Evolutionary conservation across 1,140 invertebrate genomes (phyloP), one percentile per base, ranked within the genome.

Genomic region (Drosophila mojavensis): DNA sequence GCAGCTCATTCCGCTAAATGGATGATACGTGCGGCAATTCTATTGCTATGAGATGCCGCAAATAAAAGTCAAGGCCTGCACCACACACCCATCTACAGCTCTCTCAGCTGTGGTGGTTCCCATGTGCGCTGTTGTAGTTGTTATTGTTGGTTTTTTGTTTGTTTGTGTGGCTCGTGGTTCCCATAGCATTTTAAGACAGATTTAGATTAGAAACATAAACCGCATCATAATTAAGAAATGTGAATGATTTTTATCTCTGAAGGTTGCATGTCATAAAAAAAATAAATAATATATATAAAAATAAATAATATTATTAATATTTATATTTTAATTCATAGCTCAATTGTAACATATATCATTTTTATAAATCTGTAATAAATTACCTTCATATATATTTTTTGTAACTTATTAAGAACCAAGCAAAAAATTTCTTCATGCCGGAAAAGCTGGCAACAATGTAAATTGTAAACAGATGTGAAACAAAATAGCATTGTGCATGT

Each of bases 1-100:
- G 39, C 61, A 74, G 69, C 67, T 71, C 59, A 78, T 43, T 71
- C 79, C 60, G 47, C 72, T 64, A 83, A 86, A 83, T 88, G 48
- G 66, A 60, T 67, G 79, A 63, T 64, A 82, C 79, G 83, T 82
- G 79, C 47, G 56, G 65, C 64, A 86, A 88, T 86, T 71, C 61
- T 51, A 66, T 70, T 78, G 66, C 64, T 24, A 17, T 45, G 65
- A 66, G 65, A 75, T 62, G 63, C 66, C 43, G 61, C 72, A 62
- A 70, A 73, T 70, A 70, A 75, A 75, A 78, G 72, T 78, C 72
- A 70, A 75, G 72, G 72, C 75, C 24, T 51, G 30, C 24, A 10
- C 13, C 2, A 0, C 17, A 11, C 51, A 36, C 28, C 10, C 10
- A 33, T 41, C n/a, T 41, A 3, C 51, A 10, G 5, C n/a, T 11